Percentiles rank a stretch among this genome's conserved stretches.
Conservation (phyloP, 1,140 invertebrate genomes). For the Plectus sambesii region DNA sequence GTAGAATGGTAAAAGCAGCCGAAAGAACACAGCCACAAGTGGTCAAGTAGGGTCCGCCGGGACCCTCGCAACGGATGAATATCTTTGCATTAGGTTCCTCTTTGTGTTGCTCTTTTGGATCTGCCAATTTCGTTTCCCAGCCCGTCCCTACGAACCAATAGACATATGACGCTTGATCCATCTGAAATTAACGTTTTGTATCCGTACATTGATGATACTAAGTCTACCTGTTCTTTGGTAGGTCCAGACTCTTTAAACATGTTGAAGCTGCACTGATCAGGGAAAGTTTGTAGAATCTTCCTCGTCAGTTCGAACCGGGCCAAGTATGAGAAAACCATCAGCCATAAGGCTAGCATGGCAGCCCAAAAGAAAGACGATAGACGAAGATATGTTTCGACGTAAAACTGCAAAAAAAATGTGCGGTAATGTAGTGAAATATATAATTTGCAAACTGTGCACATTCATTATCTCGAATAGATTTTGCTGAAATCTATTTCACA, state of each 20-base stretch:
- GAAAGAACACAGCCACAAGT: slow-evolving; percentile 63
- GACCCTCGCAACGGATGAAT: slow-evolving; percentile 53
- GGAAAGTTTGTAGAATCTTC: slow-evolving; percentile 37
- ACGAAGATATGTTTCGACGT: slow-evolving; percentile 46
- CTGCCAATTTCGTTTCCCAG: slow-evolving; percentile 58
- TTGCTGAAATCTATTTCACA: too few relatives aligned
- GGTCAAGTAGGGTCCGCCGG: slow-evolving; percentile 65
- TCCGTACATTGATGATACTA: too few relatives aligned
- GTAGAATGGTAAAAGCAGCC: slow-evolving; percentile 62
- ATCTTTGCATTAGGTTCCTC: slow-evolving; percentile 59
- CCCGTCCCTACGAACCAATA: slow-evolving; percentile 57
- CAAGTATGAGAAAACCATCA: slow-evolving; percentile 57
- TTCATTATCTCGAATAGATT: too few relatives aligned
- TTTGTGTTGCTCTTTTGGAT: slow-evolving; percentile 55
- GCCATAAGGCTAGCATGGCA: slow-evolving; percentile 52
- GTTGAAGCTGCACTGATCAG: slow-evolving; percentile 32
- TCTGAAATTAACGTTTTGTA: too few relatives aligned
- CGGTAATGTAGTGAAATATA: too few relatives aligned
- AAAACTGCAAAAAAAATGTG: slow-evolving; percentile 9
- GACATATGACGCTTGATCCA: slow-evolving; percentile 35
- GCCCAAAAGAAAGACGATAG: slow-evolving; percentile 42
- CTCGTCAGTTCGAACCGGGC: slow-evolving; percentile 53
- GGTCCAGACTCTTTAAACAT: slow-evolving; percentile 37
- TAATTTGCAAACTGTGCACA: too few relatives aligned
- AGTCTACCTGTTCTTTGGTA: slow-evolving; percentile 35